Evolutionary conservation across 1,140 invertebrate genomes (phyloP).

Genomic region (Drosophila oshimai): DNA sequence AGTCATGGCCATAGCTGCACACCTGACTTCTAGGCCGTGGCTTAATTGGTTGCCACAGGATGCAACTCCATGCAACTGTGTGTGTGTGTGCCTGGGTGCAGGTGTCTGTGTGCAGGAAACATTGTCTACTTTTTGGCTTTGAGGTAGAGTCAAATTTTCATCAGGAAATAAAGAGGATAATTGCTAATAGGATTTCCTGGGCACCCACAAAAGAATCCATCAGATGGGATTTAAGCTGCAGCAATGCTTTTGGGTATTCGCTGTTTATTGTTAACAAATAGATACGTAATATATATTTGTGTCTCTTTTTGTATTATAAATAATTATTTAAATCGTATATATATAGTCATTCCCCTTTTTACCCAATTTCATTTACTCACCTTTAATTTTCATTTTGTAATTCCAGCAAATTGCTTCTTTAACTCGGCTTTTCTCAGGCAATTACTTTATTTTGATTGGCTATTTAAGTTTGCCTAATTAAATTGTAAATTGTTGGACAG

Average conservation of each 20-base stretch:
- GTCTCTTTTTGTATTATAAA: not conserved
- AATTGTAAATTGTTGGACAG: constrained; percentile 13
- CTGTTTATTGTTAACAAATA: not conserved
- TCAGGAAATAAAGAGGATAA: constrained; percentile 12
- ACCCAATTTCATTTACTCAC: not conserved
- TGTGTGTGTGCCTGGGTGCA: not conserved
- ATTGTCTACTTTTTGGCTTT: constrained; percentile 10
- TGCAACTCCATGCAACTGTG: too few species aligned
- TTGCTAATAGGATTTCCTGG: not conserved
- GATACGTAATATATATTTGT: too few species aligned
- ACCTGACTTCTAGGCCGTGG: constrained; percentile 17
- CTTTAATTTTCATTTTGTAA: not conserved
- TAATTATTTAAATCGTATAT: not conserved
- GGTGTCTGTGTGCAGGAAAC: not conserved
- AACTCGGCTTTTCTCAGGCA: not conserved
- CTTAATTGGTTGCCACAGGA: constrained; percentile 37
- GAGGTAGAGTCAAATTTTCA: not conserved
- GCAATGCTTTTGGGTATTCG: not conserved
- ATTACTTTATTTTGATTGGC: constrained; percentile 40
- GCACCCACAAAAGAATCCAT: not conserved
- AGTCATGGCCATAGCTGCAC: not conserved
- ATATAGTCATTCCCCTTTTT: not conserved
- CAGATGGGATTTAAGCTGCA: not conserved
- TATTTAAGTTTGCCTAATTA: constrained; percentile 39
- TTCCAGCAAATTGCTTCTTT: not conserved